These are phyloP conservation scores for Oreortyx pictus DNA, from an alignment of 2,797 vertebrate species.

Conservation along the genomic window DNA sequence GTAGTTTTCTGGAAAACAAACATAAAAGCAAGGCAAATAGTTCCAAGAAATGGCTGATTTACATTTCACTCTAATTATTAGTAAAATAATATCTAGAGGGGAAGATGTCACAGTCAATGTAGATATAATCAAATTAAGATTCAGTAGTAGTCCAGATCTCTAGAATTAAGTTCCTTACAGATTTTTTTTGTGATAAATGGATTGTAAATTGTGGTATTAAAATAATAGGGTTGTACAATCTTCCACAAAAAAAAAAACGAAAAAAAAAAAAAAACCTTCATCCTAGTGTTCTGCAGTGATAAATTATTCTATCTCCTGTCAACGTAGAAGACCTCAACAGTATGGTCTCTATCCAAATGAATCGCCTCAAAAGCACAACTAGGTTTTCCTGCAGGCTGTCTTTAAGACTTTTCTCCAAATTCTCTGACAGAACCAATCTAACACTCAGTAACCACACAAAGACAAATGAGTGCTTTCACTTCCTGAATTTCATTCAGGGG, in stretches of 20 bases:
- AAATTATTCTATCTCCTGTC: background rate
- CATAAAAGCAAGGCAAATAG: background rate
- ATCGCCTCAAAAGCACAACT: background rate
- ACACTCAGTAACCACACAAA: background rate
- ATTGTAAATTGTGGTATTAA: background rate
- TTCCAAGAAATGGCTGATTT: constrained; percentile 7
- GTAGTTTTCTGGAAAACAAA: constrained; percentile 16
- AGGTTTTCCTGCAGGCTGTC: background rate
- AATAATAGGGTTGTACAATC: too few species aligned
- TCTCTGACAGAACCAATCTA: background rate
- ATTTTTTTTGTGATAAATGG: background rate
- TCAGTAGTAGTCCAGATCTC: background rate
- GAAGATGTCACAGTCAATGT: background rate
- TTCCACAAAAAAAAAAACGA: background rate
- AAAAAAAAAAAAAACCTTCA: too few species aligned
- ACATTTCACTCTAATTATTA: background rate
- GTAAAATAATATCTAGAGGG: background rate
- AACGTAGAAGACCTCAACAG: background rate
- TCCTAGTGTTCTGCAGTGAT: background rate
- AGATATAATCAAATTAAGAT: background rate
- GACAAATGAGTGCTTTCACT: accelerated
- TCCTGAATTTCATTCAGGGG: background rate
- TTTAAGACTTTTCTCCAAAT: background rate
- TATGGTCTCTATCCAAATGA: background rate
- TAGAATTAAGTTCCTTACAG: background rate